Percentiles rank a stretch among this genome's conserved stretches.
phyloP scores from a whole-genome alignment of 2,113 vertebrate genomes.

The Crotalus horridus region DNA sequence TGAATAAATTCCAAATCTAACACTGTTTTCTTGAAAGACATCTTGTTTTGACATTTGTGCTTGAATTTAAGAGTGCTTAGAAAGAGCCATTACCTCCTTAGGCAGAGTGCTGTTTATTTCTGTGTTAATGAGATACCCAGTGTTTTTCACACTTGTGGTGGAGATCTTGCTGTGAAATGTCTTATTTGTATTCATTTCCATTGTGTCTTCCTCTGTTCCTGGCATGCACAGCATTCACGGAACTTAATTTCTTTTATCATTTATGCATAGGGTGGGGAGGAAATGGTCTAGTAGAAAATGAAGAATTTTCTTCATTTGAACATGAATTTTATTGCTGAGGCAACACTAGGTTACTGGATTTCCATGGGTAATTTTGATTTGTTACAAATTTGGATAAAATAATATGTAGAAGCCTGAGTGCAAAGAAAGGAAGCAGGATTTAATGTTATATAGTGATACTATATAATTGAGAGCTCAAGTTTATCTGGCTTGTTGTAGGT shows the following conservation, averaged over 20 bases:
- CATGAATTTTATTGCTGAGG: conserved; percentile 20
- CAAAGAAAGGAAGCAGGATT: conserved; percentile 39
- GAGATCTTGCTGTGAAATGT: conserved; percentile 43
- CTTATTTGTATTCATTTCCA: conserved; percentile 60
- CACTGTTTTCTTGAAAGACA: conserved; percentile 49
- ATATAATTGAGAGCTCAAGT: conserved; percentile 3
- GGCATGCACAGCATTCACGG: conserved; percentile 54
- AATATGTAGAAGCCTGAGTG: conserved; percentile 31
- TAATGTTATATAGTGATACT: conserved; percentile 53
- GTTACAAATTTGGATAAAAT: conserved; percentile 30
- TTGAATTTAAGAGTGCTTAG: conserved; percentile 54
- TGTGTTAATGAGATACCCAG: conserved; percentile 49
- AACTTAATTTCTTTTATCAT: conserved; percentile 61
- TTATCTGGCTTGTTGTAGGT: not conserved
- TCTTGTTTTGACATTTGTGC: conserved; percentile 55
- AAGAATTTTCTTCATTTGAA: conserved; percentile 29
- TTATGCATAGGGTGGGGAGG: conserved; percentile 11
- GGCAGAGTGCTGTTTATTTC: conserved; percentile 47
- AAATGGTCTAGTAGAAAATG: conserved; percentile 17
- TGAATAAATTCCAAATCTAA: conserved; percentile 58
- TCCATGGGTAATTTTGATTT: conserved; percentile 39
- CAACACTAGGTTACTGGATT: conserved; percentile 10
- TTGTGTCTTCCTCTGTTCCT: conserved; percentile 32
- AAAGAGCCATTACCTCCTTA: conserved; percentile 46
- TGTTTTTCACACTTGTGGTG: conserved; percentile 38